These are phyloP conservation scores for Auanema sp. DNA, from an alignment of 2,888 invertebrate species.

Conservation along the genomic window DNA sequence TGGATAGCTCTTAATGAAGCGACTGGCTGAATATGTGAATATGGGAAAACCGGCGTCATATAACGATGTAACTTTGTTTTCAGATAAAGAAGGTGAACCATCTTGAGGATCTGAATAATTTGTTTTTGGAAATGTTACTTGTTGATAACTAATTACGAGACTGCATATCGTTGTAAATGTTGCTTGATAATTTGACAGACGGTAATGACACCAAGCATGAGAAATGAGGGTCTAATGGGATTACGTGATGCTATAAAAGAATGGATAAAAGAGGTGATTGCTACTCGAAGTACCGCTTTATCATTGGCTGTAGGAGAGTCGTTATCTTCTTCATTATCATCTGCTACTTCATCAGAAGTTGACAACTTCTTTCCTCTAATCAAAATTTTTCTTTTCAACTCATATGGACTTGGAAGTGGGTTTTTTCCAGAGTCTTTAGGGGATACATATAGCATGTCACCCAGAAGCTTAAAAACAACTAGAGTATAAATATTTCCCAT, in stretches of 20 bases:
- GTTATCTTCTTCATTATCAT: slow-evolving; percentile 40
- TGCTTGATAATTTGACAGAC: slow-evolving; percentile 53
- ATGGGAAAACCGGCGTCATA: slow-evolving; percentile 51
- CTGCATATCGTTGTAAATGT: slow-evolving; percentile 55
- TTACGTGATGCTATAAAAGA: slow-evolving; percentile 16
- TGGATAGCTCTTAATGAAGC: slow-evolving; percentile 60
- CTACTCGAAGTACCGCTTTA: too few relatives aligned
- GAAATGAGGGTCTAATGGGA: slow-evolving; percentile 48
- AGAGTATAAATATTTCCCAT: not conserved
- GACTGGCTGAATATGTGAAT: slow-evolving; percentile 46
- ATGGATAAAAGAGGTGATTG: too few relatives aligned
- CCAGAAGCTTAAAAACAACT: slow-evolving; percentile 62
- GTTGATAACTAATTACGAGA: slow-evolving; percentile 38
- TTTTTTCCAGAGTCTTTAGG: slow-evolving; percentile 65
- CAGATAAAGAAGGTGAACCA: slow-evolving; percentile 58
- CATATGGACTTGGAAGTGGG: slow-evolving; percentile 59
- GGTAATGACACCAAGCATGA: slow-evolving; percentile 55
- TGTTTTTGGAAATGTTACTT: not conserved
- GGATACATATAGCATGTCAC: slow-evolving; percentile 66
- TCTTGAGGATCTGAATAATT: slow-evolving; percentile 50
- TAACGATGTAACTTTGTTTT: slow-evolving; percentile 53
- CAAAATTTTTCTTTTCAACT: slow-evolving; percentile 57
- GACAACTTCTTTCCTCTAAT: slow-evolving; percentile 47
- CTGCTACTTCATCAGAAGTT: slow-evolving; percentile 35
- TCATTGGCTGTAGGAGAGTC: slow-evolving; percentile 28